Evolutionary conservation across 2,888 invertebrate genomes (phyloP).

Genomic region (Polydesmus complanatus): DNA sequence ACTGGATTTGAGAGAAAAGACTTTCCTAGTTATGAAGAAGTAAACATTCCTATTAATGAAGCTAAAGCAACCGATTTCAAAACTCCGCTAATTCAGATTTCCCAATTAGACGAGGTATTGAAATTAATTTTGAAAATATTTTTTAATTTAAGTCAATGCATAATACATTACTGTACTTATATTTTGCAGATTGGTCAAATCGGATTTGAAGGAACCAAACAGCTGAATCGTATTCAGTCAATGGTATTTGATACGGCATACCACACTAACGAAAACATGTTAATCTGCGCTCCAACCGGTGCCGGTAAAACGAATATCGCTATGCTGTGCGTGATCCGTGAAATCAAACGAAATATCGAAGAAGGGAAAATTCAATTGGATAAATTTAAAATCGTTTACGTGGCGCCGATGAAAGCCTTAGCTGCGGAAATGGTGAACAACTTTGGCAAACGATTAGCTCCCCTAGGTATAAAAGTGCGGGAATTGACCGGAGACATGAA

Average conservation of each 20-base stretch:
- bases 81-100: slow-evolving; percentile 47
- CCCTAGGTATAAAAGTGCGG: slow-evolving; percentile 65
- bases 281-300: slow-evolving; percentile 97
- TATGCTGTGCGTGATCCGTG: slow-evolving; percentile 77
- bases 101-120: slow-evolving; percentile 48
- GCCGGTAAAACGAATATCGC: slow-evolving; percentile 99
- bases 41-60: slow-evolving; percentile 60
- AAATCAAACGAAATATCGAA: slow-evolving; percentile 70
- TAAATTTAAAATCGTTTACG: slow-evolving; percentile 95
- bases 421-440: slow-evolving; percentile 97
- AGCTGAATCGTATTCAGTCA: slow-evolving; percentile 86
- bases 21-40: slow-evolving; percentile 65
- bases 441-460: slow-evolving; percentile 65
- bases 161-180: slow-evolving; percentile 12
- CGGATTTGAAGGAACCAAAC: slow-evolving; percentile 74
- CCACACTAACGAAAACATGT: slow-evolving; percentile 86
- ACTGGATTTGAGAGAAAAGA: slow-evolving; percentile 60
- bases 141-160: not conserved
- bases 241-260: slow-evolving; percentile 92
- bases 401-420: slow-evolving; percentile 98
- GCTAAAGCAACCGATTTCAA: slow-evolving; percentile 46
- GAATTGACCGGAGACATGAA: slow-evolving; percentile 99
- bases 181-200: slow-evolving; percentile 58
- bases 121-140: slow-evolving; percentile 4
- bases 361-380: slow-evolving; percentile 70